Base-by-base conservation (phyloP, 2,113 vertebrate species). In the Engraulis encrasicolus region DNA sequence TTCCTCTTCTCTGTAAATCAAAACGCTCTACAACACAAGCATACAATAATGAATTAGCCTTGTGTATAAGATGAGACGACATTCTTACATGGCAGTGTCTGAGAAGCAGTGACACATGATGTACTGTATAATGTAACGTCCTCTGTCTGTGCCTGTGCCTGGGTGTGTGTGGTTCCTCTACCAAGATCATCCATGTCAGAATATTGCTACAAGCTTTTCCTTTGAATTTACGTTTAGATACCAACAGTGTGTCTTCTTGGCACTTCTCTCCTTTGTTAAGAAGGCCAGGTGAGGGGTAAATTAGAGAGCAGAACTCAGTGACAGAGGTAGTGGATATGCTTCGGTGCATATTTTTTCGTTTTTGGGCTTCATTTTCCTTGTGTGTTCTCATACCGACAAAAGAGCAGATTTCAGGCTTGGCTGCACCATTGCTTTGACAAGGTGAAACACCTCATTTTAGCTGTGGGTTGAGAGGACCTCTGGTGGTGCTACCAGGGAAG, bases 91-190 rank as follows among this genome's bases (percentile, higher is more conserved):
- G 52, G 50, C 77, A 5, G 80, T 77, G 36, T 45, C 74, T 38
- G 82, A 86, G 11, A 71, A 87, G 82, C 87, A 86, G 86, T 81
- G 79, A 82, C 84, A 79, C 81, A 81, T 83, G 50, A 82, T 18
- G 50, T 40, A 82, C 36, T 17, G 77, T 80, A 50, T 86, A 2
- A 36, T 82, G 66, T 83, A 81, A 71, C 79, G 80, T 84, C 71
- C n/a, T 50, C 50, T 77, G 82, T 83, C 81, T 82, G 82, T 86
- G 77, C 50, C 78, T 81, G 66, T 87, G 80, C 38, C 34, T 80
- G 83, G n/a, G 84, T 81, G 19, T 80, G 79, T 66, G 36, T 34
- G 80, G 34, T 81, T 61, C 45, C 31, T 61, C 23, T 14, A 14
- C 58, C 58, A 31, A 31, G 58, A 31, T 27, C 58, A 66, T 66